phyloP scores from a whole-genome alignment of 2,888 invertebrate species.

The Drosophila helvetica region DNA sequence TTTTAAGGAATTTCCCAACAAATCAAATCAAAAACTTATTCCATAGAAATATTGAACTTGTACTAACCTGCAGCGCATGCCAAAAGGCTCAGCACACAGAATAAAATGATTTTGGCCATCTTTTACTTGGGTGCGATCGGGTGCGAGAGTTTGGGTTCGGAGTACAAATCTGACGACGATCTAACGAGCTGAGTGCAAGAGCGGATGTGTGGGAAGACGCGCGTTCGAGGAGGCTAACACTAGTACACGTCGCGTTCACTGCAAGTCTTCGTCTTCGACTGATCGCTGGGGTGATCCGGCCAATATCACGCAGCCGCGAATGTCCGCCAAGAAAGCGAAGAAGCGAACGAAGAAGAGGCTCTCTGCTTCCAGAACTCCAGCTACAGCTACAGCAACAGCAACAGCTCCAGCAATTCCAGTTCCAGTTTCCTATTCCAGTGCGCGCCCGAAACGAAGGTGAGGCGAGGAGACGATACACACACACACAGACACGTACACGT shows the following conservation, averaged over 20 bases:
- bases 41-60: constrained; percentile 6
- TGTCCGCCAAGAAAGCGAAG: constrained; percentile 67
- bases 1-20: not conserved
- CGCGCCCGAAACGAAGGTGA: constrained; percentile 45
- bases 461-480: constrained; percentile 17
- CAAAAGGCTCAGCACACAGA: constrained; percentile 78
- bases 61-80: constrained; percentile 81
- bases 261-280: constrained; percentile 78
- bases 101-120: constrained; percentile 79
- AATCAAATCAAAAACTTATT: not conserved
- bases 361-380: constrained; percentile 45
- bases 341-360: constrained; percentile 45
- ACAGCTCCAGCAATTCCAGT: constrained; percentile 32
- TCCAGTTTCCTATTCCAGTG: constrained; percentile 73
- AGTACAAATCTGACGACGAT: constrained; percentile 42
- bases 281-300: constrained; percentile 63
- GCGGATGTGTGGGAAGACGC: constrained; percentile 40
- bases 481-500: constrained; percentile 15
- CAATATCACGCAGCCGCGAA: constrained; percentile 68
- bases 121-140: constrained; percentile 38
- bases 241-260: constrained; percentile 78
- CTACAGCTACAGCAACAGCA: too few species aligned
- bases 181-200: constrained; percentile 34
- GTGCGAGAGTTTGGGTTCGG: constrained; percentile 14
- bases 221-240: constrained; percentile 51